Evolutionary conservation across 2,797 vertebrate genomes (phyloP).

Genomic region (Rallus crepitans): DNA sequence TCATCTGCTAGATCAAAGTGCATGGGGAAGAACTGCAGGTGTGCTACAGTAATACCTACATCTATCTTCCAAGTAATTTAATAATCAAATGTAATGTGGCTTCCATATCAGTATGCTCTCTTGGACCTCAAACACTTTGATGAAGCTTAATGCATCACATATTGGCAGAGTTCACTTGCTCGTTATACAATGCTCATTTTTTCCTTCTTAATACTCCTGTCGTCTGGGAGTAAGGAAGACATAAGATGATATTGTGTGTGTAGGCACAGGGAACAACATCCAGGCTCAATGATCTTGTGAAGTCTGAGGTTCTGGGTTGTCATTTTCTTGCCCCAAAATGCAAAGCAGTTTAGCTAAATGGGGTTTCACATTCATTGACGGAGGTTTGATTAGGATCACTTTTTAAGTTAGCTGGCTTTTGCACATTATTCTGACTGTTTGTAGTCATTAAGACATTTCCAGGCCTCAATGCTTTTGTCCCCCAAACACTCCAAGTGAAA

Average conservation of each 20-base stretch:
- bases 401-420: background rate
- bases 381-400: background rate
- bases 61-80: constrained; percentile 77
- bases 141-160: constrained; percentile 37
- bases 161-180: constrained; percentile 31
- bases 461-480: background rate
- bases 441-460: background rate
- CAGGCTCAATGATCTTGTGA: background rate
- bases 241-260: background rate
- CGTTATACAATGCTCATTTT: background rate
- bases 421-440: background rate
- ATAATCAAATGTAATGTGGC: constrained; percentile 62
- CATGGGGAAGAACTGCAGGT: constrained; percentile 67
- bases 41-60: constrained; percentile 70
- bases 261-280: background rate
- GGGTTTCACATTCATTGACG: background rate
- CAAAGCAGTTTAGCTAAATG: background rate
- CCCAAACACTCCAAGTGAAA: background rate
- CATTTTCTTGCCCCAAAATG: background rate
- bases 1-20: constrained; percentile 73
- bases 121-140: constrained; percentile 51
- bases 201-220: constrained; percentile 29
- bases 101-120: constrained; percentile 40
- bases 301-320: background rate
- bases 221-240: background rate